Conservation (phyloP, 1,140 invertebrate genomes). For the Chionoecetes opilio region DNA sequence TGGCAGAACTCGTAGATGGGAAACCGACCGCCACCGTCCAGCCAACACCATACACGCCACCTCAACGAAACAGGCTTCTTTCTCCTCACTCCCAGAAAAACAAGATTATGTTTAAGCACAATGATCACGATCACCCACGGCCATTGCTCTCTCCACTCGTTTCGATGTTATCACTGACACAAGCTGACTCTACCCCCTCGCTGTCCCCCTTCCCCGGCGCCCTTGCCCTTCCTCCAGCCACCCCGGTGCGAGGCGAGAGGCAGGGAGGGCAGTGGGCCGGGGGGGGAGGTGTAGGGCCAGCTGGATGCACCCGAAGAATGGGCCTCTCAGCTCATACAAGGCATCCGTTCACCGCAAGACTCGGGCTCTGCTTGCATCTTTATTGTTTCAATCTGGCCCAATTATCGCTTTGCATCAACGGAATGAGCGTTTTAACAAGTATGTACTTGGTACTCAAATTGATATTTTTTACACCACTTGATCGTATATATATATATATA, state of each 20-base stretch:
- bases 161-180: constrained; percentile 43
- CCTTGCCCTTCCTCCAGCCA: not conserved
- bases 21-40: not conserved
- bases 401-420: not conserved
- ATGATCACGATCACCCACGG: constrained; percentile 16
- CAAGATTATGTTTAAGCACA: constrained; percentile 30
- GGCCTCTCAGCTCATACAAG: constrained; percentile 45
- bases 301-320: constrained; percentile 37
- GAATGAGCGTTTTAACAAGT: not conserved
- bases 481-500: too few relatives aligned
- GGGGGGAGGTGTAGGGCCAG: not conserved
- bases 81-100: constrained; percentile 28
- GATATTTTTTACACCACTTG: too few relatives aligned
- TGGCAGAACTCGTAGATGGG: not conserved
- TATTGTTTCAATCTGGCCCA: constrained; percentile 36
- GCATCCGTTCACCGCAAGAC: constrained; percentile 27
- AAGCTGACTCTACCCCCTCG: not conserved
- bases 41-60: not conserved
- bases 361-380: constrained; percentile 34
- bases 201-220: not conserved
- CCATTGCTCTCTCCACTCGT: constrained; percentile 31
- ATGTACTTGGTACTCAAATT: not conserved
- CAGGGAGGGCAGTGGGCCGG: not conserved
- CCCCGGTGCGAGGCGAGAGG: not conserved
- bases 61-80: constrained; percentile 9